phyloP scores from a whole-genome alignment of 1,140 invertebrate species.

The Sarcophaga peregrina region DNA sequence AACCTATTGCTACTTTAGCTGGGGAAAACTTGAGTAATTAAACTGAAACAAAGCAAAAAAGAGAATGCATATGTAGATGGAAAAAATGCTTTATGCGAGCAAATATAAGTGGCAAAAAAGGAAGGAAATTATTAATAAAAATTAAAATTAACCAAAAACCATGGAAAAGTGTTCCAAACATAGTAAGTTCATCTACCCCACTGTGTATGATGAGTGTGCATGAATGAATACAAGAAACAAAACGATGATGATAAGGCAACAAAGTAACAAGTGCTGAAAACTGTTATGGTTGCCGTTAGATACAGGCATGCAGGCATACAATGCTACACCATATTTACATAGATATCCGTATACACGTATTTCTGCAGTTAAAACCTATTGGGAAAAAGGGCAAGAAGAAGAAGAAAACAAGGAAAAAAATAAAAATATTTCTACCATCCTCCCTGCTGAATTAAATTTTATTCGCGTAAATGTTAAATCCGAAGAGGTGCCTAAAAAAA shows the following conservation, averaged over 20 bases:
- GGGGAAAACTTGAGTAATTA: too few relatives aligned
- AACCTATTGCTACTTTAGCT: too few relatives aligned
- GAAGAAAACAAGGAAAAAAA: neutral
- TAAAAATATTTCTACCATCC: neutral
- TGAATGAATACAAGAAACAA: neutral
- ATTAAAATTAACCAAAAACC: too few relatives aligned
- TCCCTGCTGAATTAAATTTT: neutral
- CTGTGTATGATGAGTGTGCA: neutral
- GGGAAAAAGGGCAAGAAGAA: neutral
- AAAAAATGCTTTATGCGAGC: too few relatives aligned
- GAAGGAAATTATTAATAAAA: too few relatives aligned
- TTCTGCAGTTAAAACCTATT: neutral
- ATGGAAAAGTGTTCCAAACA: too few relatives aligned
- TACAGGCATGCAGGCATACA: neutral
- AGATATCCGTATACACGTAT: neutral
- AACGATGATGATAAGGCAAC: neutral
- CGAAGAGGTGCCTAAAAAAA: neutral
- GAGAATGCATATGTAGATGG: too few relatives aligned
- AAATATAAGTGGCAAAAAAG: too few relatives aligned
- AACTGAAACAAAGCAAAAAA: too few relatives aligned
- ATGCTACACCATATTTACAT: neutral
- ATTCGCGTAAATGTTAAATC: neutral
- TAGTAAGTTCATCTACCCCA: neutral
- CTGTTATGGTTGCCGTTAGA: neutral
- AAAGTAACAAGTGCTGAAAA: constrained; percentile 6